These are phyloP conservation scores for Crioceris asparagi DNA, from an alignment of 2,888 invertebrate genomes.

Conservation along the genomic window DNA sequence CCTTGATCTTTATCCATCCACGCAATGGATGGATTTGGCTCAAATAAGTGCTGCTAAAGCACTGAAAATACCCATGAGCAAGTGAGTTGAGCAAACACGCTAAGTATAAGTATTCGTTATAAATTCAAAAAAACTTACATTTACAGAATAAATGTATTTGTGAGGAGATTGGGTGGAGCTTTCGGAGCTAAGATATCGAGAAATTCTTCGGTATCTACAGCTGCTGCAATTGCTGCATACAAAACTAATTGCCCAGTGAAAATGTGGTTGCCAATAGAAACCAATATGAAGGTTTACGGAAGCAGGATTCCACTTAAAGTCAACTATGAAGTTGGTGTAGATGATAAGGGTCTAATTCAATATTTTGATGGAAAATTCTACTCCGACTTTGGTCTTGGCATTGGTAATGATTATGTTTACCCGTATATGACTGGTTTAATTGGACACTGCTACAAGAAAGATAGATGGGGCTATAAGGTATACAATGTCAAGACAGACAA, in stretches of 20 bases:
- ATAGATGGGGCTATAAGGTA: slow-evolving; percentile 38
- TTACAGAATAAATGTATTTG: slow-evolving; percentile 61
- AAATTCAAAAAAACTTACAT: no score
- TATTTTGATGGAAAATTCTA: slow-evolving; percentile 46
- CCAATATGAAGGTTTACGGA: slow-evolving; percentile 60
- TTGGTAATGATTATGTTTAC: slow-evolving; percentile 43
- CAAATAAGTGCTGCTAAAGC: slow-evolving; percentile 45
- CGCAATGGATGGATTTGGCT: slow-evolving; percentile 53
- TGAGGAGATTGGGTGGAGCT: slow-evolving; percentile 67
- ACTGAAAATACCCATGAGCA: slow-evolving; percentile 41
- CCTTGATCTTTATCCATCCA: slow-evolving; percentile 49
- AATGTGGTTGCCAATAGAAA: slow-evolving; percentile 57
- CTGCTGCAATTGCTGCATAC: slow-evolving; percentile 59
- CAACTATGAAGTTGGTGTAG: slow-evolving; percentile 57
- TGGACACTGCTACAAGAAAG: slow-evolving; percentile 42
- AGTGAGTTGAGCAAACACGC: neutral
- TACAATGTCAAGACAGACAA: slow-evolving; percentile 50
- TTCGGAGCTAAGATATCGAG: slow-evolving; percentile 71
- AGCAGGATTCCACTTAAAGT: slow-evolving; percentile 40
- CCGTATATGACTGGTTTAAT: slow-evolving; percentile 24
- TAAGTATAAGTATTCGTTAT: no score
- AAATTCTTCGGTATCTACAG: slow-evolving; percentile 45
- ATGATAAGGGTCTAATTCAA: slow-evolving; percentile 54
- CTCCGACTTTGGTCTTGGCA: slow-evolving; percentile 45
- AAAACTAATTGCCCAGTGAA: slow-evolving; percentile 55